Percentiles rank a stretch among this genome's conserved stretches.
Evolutionary conservation across 2,113 vertebrate genomes (phyloP).

Genomic region (Chauna torquata): DNA sequence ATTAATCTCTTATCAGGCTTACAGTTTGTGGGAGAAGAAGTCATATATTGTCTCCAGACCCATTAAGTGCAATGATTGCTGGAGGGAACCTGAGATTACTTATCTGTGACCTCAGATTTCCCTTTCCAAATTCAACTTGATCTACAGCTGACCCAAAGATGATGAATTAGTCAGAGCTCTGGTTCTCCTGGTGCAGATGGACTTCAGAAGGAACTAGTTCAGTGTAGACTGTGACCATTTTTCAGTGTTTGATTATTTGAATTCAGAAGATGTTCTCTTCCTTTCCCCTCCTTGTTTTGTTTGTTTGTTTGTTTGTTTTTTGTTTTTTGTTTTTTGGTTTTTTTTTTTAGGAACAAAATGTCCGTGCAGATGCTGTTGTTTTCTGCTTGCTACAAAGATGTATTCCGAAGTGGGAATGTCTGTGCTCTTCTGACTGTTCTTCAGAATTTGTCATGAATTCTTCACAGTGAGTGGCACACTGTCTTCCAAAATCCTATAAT

Average conservation of each 20-base stretch:
- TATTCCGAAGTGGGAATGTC: background rate
- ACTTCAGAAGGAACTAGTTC: background rate
- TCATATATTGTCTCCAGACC: background rate
- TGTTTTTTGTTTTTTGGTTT: too few relatives aligned
- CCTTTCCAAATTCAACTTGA: background rate
- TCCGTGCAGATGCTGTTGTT: background rate
- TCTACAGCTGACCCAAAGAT: background rate
- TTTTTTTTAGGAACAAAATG: background rate
- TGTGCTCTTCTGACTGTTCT: background rate
- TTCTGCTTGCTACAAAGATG: background rate
- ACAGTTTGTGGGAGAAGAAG: background rate
- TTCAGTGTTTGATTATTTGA: background rate
- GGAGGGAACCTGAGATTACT: background rate
- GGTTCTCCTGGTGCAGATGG: background rate
- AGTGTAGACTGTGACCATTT: background rate
- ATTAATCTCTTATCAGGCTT: background rate
- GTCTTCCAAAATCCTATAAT: constrained; percentile 3
- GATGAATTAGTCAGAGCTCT: background rate
- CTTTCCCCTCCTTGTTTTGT: background rate
- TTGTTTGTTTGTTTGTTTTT: too few relatives aligned
- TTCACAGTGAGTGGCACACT: background rate
- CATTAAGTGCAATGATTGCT: background rate
- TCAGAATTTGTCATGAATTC: background rate
- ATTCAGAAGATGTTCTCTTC: background rate
- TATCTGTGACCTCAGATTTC: background rate